phyloP scores from a whole-genome alignment of 2,888 invertebrate species.

The Scaptomyza caliginosa region DNA sequence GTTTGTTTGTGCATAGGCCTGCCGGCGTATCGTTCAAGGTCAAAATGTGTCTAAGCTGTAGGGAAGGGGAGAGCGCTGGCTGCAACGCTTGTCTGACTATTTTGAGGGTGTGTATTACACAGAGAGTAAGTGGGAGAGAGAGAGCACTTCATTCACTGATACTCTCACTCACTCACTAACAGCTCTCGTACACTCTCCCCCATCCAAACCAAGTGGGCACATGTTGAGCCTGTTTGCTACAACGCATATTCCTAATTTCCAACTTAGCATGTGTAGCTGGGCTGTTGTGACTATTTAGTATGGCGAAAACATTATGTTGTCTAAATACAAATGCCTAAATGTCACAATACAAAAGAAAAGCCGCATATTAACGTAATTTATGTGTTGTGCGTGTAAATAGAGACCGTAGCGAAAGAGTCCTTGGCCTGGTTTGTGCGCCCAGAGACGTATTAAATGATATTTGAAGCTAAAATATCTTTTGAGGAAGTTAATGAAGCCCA shows the following conservation, averaged over 20 bases:
- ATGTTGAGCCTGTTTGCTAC: constrained; percentile 40
- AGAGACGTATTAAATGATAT: background rate
- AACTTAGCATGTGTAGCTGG: too few relatives aligned
- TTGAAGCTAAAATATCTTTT: background rate
- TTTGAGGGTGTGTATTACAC: constrained; percentile 17
- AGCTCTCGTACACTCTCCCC: background rate
- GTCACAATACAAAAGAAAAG: constrained; percentile 11
- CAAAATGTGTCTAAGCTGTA: constrained; percentile 17
- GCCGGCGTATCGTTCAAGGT: constrained; percentile 50
- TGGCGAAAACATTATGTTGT: background rate
- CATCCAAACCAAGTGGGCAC: constrained; percentile 13
- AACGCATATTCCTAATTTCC: constrained; percentile 56
- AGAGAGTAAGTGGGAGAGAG: background rate
- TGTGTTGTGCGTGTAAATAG: constrained; percentile 8
- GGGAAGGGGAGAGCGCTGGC: background rate
- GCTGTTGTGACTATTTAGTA: background rate
- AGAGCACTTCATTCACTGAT: constrained; percentile 8
- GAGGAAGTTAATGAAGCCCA: background rate
- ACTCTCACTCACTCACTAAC: constrained; percentile 1
- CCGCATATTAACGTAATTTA: constrained; percentile 1
- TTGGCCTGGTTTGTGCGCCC: constrained; percentile 16
- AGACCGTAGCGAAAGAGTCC: constrained; percentile 4
- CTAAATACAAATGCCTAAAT: constrained; percentile 12
- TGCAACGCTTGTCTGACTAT: constrained; percentile 19
- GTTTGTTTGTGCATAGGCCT: constrained; percentile 38